Evolutionary conservation across 1,140 invertebrate genomes (phyloP).

Genomic region (Hylaeus anthracinus): DNA sequence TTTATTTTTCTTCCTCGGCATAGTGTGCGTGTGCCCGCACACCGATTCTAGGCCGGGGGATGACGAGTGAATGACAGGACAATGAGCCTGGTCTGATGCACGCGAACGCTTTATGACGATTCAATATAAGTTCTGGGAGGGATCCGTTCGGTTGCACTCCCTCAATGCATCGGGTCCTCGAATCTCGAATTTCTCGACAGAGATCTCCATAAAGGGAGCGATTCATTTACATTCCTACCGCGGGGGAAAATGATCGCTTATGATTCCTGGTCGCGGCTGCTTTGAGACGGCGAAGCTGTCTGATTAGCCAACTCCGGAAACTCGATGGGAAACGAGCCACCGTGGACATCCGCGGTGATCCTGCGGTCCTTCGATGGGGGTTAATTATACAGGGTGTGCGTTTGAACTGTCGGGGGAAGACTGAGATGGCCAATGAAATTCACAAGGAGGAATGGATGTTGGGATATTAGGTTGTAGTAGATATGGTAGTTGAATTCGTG

Average conservation of each 20-base stretch:
- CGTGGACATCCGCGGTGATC: neutral
- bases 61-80: constrained; percentile 82
- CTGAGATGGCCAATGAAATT: too few species aligned
- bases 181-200: constrained; percentile 73
- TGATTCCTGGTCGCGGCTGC: constrained; percentile 22
- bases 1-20: constrained; percentile 74
- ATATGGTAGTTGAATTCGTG: too few species aligned
- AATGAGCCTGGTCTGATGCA: constrained; percentile 79
- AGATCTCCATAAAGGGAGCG: constrained; percentile 8
- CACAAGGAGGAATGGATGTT: too few species aligned
- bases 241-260: constrained; percentile 26
- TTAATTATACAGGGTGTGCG: constrained; percentile 2
- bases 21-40: constrained; percentile 15
- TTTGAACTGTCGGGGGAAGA: too few species aligned
- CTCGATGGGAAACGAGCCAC: constrained; percentile 19
- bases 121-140: constrained; percentile 72
- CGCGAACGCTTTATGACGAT: constrained; percentile 80
- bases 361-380: neutral
- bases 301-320: constrained; percentile 47
- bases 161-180: constrained; percentile 66
- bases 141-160: constrained; percentile 72
- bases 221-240: constrained; percentile 56
- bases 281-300: constrained; percentile 1
- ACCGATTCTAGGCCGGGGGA: constrained; percentile 68
- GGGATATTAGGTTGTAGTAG: too few species aligned